These are phyloP conservation scores for Macquaria australasica DNA, from an alignment of 2,113 vertebrate species.

Conservation along the genomic window DNA sequence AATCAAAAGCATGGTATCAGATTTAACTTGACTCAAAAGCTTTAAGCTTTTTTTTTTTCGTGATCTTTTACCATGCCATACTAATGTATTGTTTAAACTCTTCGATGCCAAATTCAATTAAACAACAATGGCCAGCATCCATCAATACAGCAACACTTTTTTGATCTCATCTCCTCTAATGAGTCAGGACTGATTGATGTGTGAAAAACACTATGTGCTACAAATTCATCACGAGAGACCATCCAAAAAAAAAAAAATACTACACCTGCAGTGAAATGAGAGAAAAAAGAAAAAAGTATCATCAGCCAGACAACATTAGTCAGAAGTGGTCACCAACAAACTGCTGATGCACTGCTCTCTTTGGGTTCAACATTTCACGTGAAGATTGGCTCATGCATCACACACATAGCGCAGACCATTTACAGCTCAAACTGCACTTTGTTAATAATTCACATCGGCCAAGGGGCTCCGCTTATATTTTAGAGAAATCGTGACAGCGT, in stretches of 20 bases:
- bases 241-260: neutral
- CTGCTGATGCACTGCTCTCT: slow-evolving; percentile 1
- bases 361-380: neutral
- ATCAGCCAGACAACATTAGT: neutral
- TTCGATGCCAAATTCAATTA: neutral
- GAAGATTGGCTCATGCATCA: slow-evolving; percentile 10
- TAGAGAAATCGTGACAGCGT: neutral
- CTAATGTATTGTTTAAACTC: neutral
- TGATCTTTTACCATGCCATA: neutral
- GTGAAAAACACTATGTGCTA: neutral
- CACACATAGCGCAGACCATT: neutral
- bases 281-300: neutral
- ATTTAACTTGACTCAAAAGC: neutral
- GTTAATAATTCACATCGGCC: slow-evolving; percentile 34
- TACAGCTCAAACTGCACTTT: slow-evolving; percentile 23
- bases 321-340: neutral
- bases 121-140: neutral
- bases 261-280: slow-evolving; percentile 23
- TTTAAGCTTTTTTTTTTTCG: neutral
- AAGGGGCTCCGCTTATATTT: neutral
- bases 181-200: slow-evolving; percentile 1
- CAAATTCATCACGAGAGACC: neutral
- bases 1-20: neutral
- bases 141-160: neutral
- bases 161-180: neutral